These are phyloP conservation scores for Tauraco erythrolophus DNA, from an alignment of 2,113 vertebrate species.

Conservation along the genomic window DNA sequence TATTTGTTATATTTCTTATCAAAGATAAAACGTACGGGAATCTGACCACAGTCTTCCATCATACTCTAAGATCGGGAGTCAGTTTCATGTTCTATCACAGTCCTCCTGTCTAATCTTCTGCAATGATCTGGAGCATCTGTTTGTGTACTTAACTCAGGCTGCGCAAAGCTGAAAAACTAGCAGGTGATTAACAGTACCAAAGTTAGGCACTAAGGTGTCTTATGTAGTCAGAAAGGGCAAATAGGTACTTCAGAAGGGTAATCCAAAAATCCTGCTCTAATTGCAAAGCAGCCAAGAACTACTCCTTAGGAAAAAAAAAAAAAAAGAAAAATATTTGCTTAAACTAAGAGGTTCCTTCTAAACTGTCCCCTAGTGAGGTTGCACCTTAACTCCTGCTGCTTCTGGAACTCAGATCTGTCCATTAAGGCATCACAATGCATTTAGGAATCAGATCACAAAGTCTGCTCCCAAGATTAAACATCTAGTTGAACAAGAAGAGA, in stretches of 20 bases:
- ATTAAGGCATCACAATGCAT: not conserved
- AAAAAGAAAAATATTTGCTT: not conserved
- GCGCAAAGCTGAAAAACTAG: constrained; percentile 45
- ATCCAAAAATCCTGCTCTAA: constrained; percentile 20
- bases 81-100: not conserved
- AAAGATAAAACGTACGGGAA: not conserved
- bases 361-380: not conserved
- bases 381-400: not conserved
- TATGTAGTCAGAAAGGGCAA: not conserved
- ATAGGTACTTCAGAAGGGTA: not conserved
- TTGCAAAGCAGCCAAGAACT: not conserved
- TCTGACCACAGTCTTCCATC: not conserved
- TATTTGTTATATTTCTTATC: not conserved
- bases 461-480: not conserved
- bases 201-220: not conserved
- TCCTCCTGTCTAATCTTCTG: not conserved
- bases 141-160: not conserved
- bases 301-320: not conserved
- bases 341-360: not conserved
- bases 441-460: not conserved
- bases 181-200: constrained; percentile 8
- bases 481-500: not conserved
- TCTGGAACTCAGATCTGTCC: not conserved
- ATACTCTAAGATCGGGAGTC: fast-evolving
- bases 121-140: not conserved